phyloP scores from a whole-genome alignment of 2,797 vertebrate species.

The Diplodus puntazzo region DNA sequence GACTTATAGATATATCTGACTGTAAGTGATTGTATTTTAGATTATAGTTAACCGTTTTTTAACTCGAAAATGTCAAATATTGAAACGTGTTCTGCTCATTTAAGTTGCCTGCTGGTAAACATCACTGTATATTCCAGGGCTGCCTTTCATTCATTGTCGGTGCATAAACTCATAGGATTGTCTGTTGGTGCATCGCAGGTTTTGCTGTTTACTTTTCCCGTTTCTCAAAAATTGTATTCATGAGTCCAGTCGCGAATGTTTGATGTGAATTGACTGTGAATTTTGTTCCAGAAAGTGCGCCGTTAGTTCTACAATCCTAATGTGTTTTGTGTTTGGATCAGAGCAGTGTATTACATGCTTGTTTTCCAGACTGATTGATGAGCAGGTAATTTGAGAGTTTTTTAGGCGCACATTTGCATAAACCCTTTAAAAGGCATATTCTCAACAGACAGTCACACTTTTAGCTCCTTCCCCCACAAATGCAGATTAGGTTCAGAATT shows the following conservation, averaged over 20 bases:
- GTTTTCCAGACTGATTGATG: slow-evolving; percentile 75
- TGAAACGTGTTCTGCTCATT: slow-evolving; percentile 39
- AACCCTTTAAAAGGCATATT: slow-evolving; percentile 68
- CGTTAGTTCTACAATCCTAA: slow-evolving; percentile 45
- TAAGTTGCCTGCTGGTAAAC: slow-evolving; percentile 15
- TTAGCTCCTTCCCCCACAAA: slow-evolving; percentile 40
- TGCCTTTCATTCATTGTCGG: slow-evolving; percentile 38
- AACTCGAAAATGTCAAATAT: slow-evolving; percentile 10
- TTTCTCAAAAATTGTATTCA: slow-evolving; percentile 68
- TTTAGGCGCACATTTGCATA: slow-evolving; percentile 66
- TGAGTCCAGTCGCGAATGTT: slow-evolving; percentile 56
- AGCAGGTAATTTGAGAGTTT: slow-evolving; percentile 70
- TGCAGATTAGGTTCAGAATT: slow-evolving; percentile 65
- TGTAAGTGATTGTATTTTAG: slow-evolving; percentile 24
- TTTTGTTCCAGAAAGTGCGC: slow-evolving; percentile 44
- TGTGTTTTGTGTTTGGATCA: slow-evolving; percentile 57
- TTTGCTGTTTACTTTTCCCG: slow-evolving; percentile 59
- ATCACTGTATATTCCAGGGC: slow-evolving; percentile 33
- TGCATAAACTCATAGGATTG: slow-evolving; percentile 33
- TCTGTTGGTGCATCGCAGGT: slow-evolving; percentile 48
- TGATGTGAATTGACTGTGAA: slow-evolving; percentile 69
- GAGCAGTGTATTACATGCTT: slow-evolving; percentile 51
- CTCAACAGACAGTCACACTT: slow-evolving; percentile 58
- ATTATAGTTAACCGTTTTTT: slow-evolving; percentile 25
- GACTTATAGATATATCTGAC: slow-evolving; percentile 23